Evolutionary conservation across 2,888 invertebrate genomes (phyloP).

Genomic region (Bugulina stolonifera): DNA sequence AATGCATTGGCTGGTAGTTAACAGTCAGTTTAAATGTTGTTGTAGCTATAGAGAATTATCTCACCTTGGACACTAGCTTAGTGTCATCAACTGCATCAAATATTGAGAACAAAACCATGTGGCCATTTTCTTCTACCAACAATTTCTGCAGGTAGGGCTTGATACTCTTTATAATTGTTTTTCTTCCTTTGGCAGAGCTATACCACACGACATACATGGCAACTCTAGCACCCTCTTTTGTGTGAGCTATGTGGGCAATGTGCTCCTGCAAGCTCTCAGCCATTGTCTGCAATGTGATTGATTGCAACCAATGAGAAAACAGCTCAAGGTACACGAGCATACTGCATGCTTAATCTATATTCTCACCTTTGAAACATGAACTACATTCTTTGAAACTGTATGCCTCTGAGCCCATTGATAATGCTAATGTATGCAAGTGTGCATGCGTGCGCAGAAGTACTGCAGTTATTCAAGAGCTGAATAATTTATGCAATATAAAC

Average conservation of each 20-base stretch:
- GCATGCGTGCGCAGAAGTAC: too few species aligned
- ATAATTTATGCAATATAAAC: too few species aligned
- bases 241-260: slow-evolving; percentile 65
- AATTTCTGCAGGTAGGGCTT: slow-evolving; percentile 77
- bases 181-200: slow-evolving; percentile 60
- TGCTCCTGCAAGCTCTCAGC: slow-evolving; percentile 67
- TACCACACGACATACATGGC: slow-evolving; percentile 82
- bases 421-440: too few species aligned
- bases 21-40: too few species aligned
- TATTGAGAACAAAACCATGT: slow-evolving; percentile 72
- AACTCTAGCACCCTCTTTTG: slow-evolving; percentile 73
- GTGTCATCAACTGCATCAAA: slow-evolving; percentile 87
- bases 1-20: too few species aligned
- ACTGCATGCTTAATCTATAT: too few species aligned
- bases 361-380: too few species aligned
- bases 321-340: too few species aligned
- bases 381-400: too few species aligned
- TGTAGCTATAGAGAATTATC: not conserved
- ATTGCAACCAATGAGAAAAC: too few species aligned
- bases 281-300: slow-evolving; percentile 65
- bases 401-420: too few species aligned
- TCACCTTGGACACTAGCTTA: slow-evolving; percentile 74
- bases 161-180: slow-evolving; percentile 74
- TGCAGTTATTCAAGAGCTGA: too few species aligned
- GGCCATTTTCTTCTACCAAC: slow-evolving; percentile 79